phyloP scores from a whole-genome alignment of 2,888 invertebrate genomes.

The Prosopocoilus inquinatus region DNA sequence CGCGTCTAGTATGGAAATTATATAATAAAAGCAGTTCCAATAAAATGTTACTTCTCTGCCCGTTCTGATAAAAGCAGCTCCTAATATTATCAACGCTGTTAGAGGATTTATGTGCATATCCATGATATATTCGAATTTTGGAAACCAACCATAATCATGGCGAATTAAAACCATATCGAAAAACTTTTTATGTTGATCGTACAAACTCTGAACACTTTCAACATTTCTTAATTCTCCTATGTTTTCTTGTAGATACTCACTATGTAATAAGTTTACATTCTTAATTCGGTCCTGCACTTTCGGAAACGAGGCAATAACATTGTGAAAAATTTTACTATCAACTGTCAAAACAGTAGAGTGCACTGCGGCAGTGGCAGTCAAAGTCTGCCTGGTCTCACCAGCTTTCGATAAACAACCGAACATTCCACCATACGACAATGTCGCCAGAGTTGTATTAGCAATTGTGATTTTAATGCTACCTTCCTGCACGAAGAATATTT shows the following conservation, averaged over 20 bases:
- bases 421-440: conserved; percentile 22
- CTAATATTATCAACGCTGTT: conserved; percentile 13
- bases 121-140: conserved; percentile 11
- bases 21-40: not conserved
- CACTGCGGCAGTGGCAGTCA: conserved; percentile 23
- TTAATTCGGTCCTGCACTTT: conserved; percentile 9
- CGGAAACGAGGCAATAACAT: conserved; percentile 15
- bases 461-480: conserved; percentile 24
- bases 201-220: not conserved
- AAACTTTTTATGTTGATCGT: conserved; percentile 2
- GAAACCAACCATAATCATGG: conserved; percentile 8
- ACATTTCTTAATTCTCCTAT: too few species aligned
- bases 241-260: conserved; percentile 12
- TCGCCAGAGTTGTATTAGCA: conserved; percentile 11
- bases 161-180: conserved; percentile 9
- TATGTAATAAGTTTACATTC: conserved; percentile 4
- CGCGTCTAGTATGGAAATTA: conserved; percentile 16
- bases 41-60: not conserved
- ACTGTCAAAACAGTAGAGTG: conserved; percentile 23
- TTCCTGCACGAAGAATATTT: conserved; percentile 28
- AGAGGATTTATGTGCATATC: conserved; percentile 22
- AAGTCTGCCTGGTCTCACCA: conserved; percentile 25
- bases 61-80: conserved; percentile 12
- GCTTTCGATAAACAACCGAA: conserved; percentile 29
- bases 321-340: conserved; percentile 17